Evolutionary conservation across 2,113 vertebrate genomes (phyloP).

Genomic region (Eretmodus cyanostictus): DNA sequence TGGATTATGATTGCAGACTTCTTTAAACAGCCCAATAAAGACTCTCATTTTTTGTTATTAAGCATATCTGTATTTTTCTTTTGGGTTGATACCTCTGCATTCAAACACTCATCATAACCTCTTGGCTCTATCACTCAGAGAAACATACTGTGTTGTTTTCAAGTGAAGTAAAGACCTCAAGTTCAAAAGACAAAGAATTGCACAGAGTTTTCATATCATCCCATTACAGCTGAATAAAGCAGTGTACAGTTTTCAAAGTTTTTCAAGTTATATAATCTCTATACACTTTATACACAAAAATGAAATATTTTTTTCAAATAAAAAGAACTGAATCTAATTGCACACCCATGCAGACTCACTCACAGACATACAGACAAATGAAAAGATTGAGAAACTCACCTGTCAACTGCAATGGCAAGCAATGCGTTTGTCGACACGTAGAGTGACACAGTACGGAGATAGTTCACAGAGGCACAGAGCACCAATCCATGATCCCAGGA

Average conservation of each 20-base stretch:
- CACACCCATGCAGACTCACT: background rate
- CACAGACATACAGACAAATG: background rate
- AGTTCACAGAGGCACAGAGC: slow-evolving; percentile 89
- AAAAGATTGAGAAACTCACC: slow-evolving; percentile 65
- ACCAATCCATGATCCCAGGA: slow-evolving; percentile 90
- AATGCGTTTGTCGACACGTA: slow-evolving; percentile 95
- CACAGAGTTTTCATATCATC: background rate
- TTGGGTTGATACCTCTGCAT: background rate
- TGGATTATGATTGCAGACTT: background rate
- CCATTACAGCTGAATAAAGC: background rate
- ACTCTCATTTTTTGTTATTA: background rate
- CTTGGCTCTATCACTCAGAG: background rate
- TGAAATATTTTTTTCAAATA: background rate
- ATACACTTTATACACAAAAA: background rate
- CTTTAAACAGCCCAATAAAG: background rate
- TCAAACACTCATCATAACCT: background rate
- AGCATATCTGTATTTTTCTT: background rate
- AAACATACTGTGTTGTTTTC: background rate
- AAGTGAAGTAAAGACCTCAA: background rate
- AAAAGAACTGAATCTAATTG: background rate
- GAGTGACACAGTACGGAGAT: slow-evolving; percentile 86
- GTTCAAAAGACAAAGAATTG: background rate
- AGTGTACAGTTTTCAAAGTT: background rate
- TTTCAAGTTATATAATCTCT: background rate
- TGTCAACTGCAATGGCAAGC: slow-evolving; percentile 92